Percentiles rank a stretch among this genome's conserved stretches.
These are phyloP conservation scores for Sebastes elongatus DNA, from an alignment of 2,797 vertebrate genomes.

Conservation along the genomic window DNA sequence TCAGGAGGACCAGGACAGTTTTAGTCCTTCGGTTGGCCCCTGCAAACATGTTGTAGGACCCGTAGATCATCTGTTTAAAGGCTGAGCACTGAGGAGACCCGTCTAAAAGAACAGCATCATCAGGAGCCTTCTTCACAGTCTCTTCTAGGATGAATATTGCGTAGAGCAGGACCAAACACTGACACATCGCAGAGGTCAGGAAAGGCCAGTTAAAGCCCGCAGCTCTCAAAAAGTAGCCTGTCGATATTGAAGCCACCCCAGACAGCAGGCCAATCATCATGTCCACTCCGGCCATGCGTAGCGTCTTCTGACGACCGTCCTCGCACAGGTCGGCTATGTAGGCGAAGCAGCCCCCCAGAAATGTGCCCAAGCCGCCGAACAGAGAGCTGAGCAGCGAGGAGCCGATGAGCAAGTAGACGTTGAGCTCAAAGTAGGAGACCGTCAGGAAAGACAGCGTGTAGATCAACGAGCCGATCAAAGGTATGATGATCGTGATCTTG, in stretches of 20 bases:
- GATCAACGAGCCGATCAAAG: conserved; percentile 84
- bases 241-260: conserved; percentile 87
- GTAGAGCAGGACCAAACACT: conserved; percentile 85
- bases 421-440: conserved; percentile 87
- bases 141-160: conserved; percentile 88
- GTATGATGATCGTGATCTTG: conserved; percentile 89
- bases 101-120: background rate
- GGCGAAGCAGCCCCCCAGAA: conserved; percentile 92
- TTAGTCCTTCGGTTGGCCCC: conserved; percentile 72
- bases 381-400: conserved; percentile 84
- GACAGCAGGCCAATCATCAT: conserved; percentile 90
- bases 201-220: conserved; percentile 92
- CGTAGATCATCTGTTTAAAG: conserved; percentile 80
- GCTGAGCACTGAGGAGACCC: conserved; percentile 47
- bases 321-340: conserved; percentile 90
- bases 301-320: conserved; percentile 85
- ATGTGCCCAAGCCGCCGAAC: conserved; percentile 89
- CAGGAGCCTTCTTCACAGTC: conserved; percentile 62
- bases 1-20: conserved; percentile 80
- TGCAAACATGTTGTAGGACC: conserved; percentile 86
- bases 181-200: conserved; percentile 77
- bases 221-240: conserved; percentile 90
- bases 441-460: conserved; percentile 76
- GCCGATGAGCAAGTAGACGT: conserved; percentile 86
- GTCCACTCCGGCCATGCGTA: conserved; percentile 91